Percentiles rank a stretch among this genome's conserved stretches.
These are phyloP conservation scores for Bedellia somnulentella DNA, from an alignment of 2,888 invertebrate genomes.

Conservation along the genomic window DNA sequence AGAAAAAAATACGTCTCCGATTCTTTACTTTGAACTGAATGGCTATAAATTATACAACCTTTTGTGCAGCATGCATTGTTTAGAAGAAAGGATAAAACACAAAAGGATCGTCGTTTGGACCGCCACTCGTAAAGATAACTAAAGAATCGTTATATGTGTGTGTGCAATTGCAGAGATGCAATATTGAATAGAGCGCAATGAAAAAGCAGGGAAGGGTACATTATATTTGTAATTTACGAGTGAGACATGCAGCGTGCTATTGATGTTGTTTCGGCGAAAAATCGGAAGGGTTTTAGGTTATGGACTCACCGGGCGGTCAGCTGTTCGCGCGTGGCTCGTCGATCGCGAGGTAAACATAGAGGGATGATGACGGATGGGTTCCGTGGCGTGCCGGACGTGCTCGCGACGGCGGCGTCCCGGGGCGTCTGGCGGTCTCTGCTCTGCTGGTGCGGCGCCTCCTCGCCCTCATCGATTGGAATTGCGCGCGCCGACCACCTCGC, in stretches of 20 bases:
- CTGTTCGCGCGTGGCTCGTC: constrained; percentile 49
- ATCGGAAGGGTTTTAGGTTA: constrained; percentile 13
- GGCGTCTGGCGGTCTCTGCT: constrained; percentile 63
- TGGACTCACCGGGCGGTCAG: constrained; percentile 56
- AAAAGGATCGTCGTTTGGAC: constrained; percentile 35
- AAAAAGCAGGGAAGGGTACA: constrained; percentile 43
- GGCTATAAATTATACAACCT: constrained; percentile 28
- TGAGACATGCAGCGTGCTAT: constrained; percentile 6
- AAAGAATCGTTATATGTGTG: constrained; percentile 31
- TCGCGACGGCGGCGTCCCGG: constrained; percentile 49
- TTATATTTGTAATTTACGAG: constrained; percentile 51
- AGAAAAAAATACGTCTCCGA: no score
- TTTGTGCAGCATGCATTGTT: constrained; percentile 44
- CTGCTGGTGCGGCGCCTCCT: constrained; percentile 56
- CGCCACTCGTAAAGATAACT: constrained; percentile 46
- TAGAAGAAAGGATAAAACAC: constrained; percentile 49
- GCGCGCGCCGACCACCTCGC: constrained; percentile 28
- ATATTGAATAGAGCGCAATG: constrained; percentile 35
- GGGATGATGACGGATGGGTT: constrained; percentile 33
- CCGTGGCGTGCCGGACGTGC: constrained; percentile 31
- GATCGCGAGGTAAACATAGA: constrained; percentile 40
- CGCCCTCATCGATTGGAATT: constrained; percentile 49
- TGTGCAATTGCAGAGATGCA: constrained; percentile 22
- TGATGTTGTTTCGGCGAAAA: no score
- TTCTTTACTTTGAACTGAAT: constrained; percentile 22